Base-by-base conservation (phyloP, 2,888 invertebrate genomes). In the Minunthozetes semirufus region DNA sequence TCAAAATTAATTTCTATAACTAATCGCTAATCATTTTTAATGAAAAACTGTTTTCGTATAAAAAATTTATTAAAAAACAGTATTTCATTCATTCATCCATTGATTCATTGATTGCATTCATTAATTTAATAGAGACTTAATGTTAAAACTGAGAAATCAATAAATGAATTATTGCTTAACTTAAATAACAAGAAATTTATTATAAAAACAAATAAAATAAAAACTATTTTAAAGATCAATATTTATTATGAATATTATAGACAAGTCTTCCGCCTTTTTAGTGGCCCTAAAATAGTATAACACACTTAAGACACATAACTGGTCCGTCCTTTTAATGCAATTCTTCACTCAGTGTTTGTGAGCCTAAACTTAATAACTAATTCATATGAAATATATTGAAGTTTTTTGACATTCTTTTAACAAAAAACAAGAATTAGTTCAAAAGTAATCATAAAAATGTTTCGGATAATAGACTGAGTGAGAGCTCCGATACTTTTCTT, bases 261-360 rank as follows among this genome's bases (percentile, higher is more conserved):
- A 27, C 59, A 59, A 59, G 59, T 59, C 59, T 59, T 59, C 59
- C 59, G 59, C 59, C 59, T 59, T 59, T 19, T 56, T 3, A 19
- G 1, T 22, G 15, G 25, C 25, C 59, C 59, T 22, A 22, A 59
- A 59, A 59, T 59, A 53, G 59, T 59, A 22, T 5, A 59, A 59
- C 22, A 59, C 50, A 59, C 5, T 27, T 59, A 19, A 59, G 22
- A 59, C 15, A 59, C 6, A 59, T 27, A 27, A 59, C 27, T 25
- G 59, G 59, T 59, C 11, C 59, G 27, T n/a, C n/a, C n/a, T 19
- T 27, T 59, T 17, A 2, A 59, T 59, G 25, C 27, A 25, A 27
- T 25, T 59, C 1, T 59, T 59, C 17, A 3, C 3, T 59, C 4
- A n/a, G 15, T 27, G n/a, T 9, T n/a, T 53, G 5, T 8, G 19